phyloP scores from a whole-genome alignment of 2,888 invertebrate species.

The Macrophya alboannulata region DNA sequence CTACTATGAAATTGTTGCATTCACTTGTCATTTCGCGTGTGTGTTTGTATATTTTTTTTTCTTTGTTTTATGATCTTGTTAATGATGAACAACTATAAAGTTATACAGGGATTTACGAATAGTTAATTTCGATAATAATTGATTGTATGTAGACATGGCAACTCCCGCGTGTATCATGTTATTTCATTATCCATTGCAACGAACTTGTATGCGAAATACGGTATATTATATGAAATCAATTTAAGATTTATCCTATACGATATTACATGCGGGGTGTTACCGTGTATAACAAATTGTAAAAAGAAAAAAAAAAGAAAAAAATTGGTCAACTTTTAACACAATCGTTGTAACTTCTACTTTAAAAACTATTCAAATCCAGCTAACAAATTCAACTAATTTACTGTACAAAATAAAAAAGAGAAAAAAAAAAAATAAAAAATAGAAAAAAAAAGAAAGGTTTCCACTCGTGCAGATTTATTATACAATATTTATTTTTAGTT shows the following conservation, averaged over 20 bases:
- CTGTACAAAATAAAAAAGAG: constrained; percentile 64
- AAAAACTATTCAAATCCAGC: constrained; percentile 59
- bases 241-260: not conserved
- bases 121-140: constrained; percentile 56
- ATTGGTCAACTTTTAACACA: constrained; percentile 6
- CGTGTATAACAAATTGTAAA: not conserved
- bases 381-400: constrained; percentile 64
- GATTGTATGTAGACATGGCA: constrained; percentile 1
- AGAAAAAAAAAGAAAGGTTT: not conserved
- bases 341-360: constrained; percentile 59
- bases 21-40: constrained; percentile 67
- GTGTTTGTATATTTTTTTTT: constrained; percentile 62
- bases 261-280: not conserved
- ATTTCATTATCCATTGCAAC: not conserved
- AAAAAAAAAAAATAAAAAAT: constrained; percentile 45
- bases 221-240: not conserved
- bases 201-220: not conserved
- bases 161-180: constrained; percentile 17
- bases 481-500: not conserved
- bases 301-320: not conserved
- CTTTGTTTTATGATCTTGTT: constrained; percentile 57
- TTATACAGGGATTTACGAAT: constrained; percentile 58
- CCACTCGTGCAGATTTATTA: constrained; percentile 46
- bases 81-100: constrained; percentile 57
- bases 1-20: constrained; percentile 73